Base-by-base conservation (phyloP, 2,888 invertebrate genomes). In the Stegophylla sp. region DNA sequence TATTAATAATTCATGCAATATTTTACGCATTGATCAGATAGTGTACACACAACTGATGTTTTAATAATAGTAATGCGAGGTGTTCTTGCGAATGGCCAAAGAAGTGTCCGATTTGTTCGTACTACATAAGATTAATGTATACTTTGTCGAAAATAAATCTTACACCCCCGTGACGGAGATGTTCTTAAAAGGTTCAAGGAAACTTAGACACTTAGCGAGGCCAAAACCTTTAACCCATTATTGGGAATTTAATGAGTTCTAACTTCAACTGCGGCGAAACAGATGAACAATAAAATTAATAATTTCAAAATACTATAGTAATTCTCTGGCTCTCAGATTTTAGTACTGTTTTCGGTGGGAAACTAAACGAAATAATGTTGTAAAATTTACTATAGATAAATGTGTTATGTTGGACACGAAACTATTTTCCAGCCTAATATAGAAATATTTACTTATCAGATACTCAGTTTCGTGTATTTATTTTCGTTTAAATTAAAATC, bases 111-210 rank as follows among this genome's bases (percentile, higher is more conserved):
- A 64, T 41, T 64, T 64, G n/a, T 64, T n/a, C 15, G 5, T 5
- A 17, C 64, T 51, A n/a, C 34, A 34, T n/a, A 64, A 64, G 64
- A 64, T 64, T 64, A 41, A 64, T 64, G 20, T 64, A 17, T 10
- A 26, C 15, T 23, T 67, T 20, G 43, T 43, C 15, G 15, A 23
- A 12, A 45, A 67, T 67, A 67, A 67, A 67, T 67, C 45, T 23
- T 12, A 48, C n/a, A n/a, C n/a, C n/a, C 15, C 67, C 48, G 26
- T 63, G 34, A 63, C 34, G 28, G 34, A 63, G 28, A 63, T 63
- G 63, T 45, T 67, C 45, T 67, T 26, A 23, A 23, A 67, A 67
- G 23, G 23, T 45, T 45, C 15, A 23, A 26, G 23, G 45, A 1
- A 13, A 45, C 45, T 45, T 67, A 45, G 45, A 1, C 12, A 45